phyloP scores from a whole-genome alignment of 2,113 vertebrate species.

The Pica pica region DNA sequence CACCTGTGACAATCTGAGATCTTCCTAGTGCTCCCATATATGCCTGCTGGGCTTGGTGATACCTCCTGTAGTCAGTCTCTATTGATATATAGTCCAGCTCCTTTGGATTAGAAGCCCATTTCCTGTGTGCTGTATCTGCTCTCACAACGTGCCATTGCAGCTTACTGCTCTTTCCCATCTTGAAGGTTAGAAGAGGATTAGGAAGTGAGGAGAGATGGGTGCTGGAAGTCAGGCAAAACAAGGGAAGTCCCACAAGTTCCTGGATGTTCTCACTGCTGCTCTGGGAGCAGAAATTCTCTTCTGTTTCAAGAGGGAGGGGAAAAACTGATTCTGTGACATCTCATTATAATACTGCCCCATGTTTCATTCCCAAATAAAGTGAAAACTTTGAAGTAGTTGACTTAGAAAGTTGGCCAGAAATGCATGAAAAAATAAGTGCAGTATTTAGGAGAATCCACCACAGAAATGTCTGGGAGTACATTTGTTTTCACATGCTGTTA shows the following conservation, averaged over 20 bases:
- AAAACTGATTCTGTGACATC: neutral
- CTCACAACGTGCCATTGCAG: neutral
- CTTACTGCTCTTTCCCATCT: neutral
- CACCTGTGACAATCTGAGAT: neutral
- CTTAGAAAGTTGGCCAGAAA: neutral
- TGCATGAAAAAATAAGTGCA: rapidly evolving
- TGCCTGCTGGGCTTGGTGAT: neutral
- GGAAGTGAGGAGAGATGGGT: neutral
- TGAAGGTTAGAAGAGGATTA: neutral
- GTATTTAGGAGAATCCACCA: neutral
- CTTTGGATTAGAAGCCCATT: neutral
- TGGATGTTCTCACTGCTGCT: neutral
- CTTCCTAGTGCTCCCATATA: neutral
- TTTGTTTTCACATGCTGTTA: neutral
- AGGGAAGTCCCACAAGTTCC: neutral
- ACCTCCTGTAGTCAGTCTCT: neutral
- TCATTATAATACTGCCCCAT: neutral
- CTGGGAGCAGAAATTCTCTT: neutral
- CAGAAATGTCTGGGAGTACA: neutral
- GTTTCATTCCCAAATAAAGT: neutral
- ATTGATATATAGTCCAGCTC: neutral
- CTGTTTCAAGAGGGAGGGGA: neutral
- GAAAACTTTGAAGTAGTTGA: neutral
- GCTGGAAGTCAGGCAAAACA: neutral
- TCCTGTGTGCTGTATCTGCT: neutral